phyloP scores from a whole-genome alignment of 2,113 vertebrate genomes.

The Phaetusa simplex region DNA sequence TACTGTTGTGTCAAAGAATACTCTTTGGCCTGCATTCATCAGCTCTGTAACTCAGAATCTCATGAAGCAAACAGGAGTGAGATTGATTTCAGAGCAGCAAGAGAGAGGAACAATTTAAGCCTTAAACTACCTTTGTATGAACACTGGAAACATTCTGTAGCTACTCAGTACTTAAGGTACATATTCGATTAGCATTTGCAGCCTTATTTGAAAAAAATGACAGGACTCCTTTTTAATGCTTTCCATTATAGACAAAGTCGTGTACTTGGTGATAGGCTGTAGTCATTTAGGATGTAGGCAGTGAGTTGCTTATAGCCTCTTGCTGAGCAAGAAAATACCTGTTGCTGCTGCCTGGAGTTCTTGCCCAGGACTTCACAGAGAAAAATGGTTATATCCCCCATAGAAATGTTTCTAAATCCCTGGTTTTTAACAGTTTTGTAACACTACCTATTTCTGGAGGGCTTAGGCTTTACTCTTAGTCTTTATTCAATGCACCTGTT shows the following conservation, averaged over 20 bases:
- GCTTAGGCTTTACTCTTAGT: background rate
- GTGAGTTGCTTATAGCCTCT: background rate
- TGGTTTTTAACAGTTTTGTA: background rate
- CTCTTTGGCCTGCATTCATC: background rate
- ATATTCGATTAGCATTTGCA: background rate
- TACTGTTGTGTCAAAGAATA: background rate
- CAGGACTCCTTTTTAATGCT: background rate
- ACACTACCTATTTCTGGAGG: accelerated
- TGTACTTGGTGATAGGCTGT: background rate
- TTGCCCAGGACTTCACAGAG: background rate
- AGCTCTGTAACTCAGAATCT: background rate
- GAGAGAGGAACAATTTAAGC: background rate
- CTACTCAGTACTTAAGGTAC: background rate
- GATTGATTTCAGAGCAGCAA: background rate
- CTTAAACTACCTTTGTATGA: background rate
- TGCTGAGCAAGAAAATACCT: background rate
- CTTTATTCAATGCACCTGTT: background rate
- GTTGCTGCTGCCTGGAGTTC: background rate
- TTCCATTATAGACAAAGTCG: background rate
- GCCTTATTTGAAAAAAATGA: background rate
- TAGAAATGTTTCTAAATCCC: background rate
- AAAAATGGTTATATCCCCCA: background rate
- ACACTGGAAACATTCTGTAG: background rate
- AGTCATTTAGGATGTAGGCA: background rate
- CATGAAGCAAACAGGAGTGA: background rate